phyloP scores from a whole-genome alignment of 2,113 vertebrate genomes.

The Chaetops frenatus region DNA sequence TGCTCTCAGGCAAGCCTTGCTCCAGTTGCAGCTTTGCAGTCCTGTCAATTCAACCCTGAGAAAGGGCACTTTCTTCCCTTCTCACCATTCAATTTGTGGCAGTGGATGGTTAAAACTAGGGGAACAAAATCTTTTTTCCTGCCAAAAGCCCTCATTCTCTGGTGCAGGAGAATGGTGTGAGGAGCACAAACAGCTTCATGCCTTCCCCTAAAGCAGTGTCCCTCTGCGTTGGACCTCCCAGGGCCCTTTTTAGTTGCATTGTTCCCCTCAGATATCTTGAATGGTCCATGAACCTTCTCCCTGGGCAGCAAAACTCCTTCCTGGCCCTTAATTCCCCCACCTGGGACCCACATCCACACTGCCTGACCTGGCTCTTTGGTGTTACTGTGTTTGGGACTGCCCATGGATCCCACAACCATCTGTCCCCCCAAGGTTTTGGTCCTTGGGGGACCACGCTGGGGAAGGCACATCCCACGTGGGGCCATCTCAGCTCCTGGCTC shows the following conservation, averaged over 20 bases:
- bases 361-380: neutral
- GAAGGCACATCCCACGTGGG: neutral
- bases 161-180: neutral
- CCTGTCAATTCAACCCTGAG: neutral
- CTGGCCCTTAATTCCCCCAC: neutral
- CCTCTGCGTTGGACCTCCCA: neutral
- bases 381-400: neutral
- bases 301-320: neutral
- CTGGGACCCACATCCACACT: neutral
- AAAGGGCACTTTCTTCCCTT: neutral
- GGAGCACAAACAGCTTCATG: neutral
- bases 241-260: neutral
- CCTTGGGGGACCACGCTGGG: accelerated
- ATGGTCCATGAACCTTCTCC: neutral
- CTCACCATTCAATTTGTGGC: neutral
- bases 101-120: neutral
- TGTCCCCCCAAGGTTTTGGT: neutral
- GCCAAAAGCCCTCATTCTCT: neutral
- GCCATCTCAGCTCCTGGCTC: neutral
- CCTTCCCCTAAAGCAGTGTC: neutral
- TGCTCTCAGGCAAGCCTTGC: neutral
- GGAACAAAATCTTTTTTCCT: neutral
- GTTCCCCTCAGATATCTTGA: neutral
- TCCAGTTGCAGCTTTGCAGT: neutral
- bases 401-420: neutral